phyloP scores from a whole-genome alignment of 2,113 vertebrate species.

The Eudyptes chrysolophus region DNA sequence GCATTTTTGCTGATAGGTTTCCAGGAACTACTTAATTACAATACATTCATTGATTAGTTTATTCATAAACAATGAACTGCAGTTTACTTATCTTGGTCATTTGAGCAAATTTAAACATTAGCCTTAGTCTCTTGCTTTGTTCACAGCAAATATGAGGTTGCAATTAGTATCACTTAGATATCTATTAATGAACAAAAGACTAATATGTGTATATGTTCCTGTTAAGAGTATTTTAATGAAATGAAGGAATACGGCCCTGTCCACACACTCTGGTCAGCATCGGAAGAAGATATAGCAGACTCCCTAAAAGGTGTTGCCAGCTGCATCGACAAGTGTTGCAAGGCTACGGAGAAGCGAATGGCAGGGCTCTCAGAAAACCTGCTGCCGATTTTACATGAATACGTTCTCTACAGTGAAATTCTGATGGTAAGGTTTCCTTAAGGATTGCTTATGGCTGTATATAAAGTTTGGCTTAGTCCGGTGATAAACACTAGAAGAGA shows the following conservation, averaged over 20 bases:
- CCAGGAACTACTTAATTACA: not conserved
- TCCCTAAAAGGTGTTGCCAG: conserved; percentile 79
- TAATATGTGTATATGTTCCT: not conserved
- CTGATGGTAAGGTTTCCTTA: conserved; percentile 82
- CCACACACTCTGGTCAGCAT: conserved; percentile 85
- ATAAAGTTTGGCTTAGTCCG: not conserved
- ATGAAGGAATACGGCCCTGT: conserved; percentile 85
- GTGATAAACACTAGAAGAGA: not conserved
- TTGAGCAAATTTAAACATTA: not conserved
- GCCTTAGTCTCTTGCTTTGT: not conserved
- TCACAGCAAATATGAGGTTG: not conserved
- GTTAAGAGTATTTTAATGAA: conserved; percentile 87
- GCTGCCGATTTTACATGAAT: conserved; percentile 88
- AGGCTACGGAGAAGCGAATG: conserved; percentile 81
- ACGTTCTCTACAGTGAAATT: conserved; percentile 88
- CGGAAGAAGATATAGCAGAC: conserved; percentile 82
- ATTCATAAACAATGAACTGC: not conserved
- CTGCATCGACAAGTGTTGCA: conserved; percentile 83
- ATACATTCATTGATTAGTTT: not conserved
- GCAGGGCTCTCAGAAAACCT: conserved; percentile 79
- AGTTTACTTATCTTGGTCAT: not conserved
- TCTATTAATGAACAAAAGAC: not conserved
- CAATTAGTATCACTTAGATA: not conserved
- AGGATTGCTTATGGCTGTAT: not conserved
- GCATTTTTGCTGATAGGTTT: not conserved